Conservation (phyloP, 2,888 invertebrate species). For the Toxonevra muliebris region DNA sequence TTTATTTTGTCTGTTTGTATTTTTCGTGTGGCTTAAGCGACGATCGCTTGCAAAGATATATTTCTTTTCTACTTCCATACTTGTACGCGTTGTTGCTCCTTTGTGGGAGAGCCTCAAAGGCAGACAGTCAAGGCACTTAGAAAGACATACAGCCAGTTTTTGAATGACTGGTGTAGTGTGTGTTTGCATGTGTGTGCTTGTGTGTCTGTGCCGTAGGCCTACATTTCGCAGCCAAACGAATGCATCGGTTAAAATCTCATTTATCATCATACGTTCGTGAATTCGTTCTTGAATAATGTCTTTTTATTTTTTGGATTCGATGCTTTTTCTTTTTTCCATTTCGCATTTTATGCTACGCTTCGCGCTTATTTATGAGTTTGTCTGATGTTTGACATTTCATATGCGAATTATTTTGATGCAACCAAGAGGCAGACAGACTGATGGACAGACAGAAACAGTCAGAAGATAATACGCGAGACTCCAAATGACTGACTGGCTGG, state of each 20-base stretch:
- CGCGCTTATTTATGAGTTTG: conserved; percentile 29
- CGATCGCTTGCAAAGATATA: no score
- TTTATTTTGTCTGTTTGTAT: no score
- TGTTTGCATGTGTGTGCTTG: conserved; percentile 3
- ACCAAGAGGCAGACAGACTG: conserved; percentile 4
- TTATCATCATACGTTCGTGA: conserved; percentile 43
- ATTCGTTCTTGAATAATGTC: conserved; percentile 22
- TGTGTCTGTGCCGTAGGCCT: conserved; percentile 35
- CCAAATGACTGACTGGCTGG: neutral
- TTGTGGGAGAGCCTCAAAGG: conserved; percentile 20
- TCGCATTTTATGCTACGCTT: conserved; percentile 9
- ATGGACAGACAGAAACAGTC: conserved; percentile 1
- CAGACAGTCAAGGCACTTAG: conserved; percentile 13
- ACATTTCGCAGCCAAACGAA: conserved; percentile 30
- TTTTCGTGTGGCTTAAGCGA: no score
- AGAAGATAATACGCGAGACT: neutral
- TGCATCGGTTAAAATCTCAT: conserved; percentile 44
- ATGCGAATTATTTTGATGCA: no score
- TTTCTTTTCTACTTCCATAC: no score
- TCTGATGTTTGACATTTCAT: conserved; percentile 29
- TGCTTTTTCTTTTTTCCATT: conserved; percentile 8
- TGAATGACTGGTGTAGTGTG: conserved; percentile 12
- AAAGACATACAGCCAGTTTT: conserved; percentile 39
- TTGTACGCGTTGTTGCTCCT: no score
- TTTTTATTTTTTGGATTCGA: conserved; percentile 21